phyloP scores from a whole-genome alignment of 2,113 vertebrate genomes.

The Xenopus tropicalis region UCB_Xtro_10.0 CM004445.2:84718001-84718500 shows the following conservation, averaged over 20 bases:
- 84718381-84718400: constrained; percentile 58
- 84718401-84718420: constrained; percentile 59
- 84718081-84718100: no score
- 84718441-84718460: constrained; percentile 59
- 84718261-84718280: constrained; percentile 46
- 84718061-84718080: no score
- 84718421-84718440: constrained; percentile 71
- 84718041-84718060: no score
- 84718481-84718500: constrained; percentile 8
- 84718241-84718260: neutral
- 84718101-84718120: no score
- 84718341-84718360: constrained; percentile 37
- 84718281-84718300: constrained; percentile 43
- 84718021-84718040: no score
- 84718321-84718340: constrained; percentile 43
- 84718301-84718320: constrained; percentile 43
- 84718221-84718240: no score
- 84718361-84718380: neutral
- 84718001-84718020: no score
- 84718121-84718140: no score
- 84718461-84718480: constrained; percentile 38
- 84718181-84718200: no score
- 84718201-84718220: no score
- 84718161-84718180: no score
- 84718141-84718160: no score